A percentile compares a stretch with the other conserved stretches of the same genome.
These are phyloP conservation scores for Oxyscelio sp. DNA, from an alignment of 2,888 invertebrate genomes.

Conservation along the genomic window DNA sequence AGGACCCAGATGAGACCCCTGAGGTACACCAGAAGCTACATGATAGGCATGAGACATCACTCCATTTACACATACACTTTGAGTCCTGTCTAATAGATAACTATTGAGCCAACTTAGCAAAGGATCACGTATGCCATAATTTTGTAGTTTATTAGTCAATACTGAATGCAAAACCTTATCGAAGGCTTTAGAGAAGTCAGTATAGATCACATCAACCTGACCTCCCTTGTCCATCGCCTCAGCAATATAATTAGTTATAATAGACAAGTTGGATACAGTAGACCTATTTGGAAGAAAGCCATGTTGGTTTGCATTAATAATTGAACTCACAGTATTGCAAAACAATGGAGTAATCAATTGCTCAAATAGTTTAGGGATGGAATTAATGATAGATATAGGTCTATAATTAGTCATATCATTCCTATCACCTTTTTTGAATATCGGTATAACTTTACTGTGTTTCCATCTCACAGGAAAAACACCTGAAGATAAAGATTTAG, in stretches of 20 bases:
- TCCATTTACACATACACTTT: conserved; percentile 16
- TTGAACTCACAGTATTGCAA: too few relatives aligned
- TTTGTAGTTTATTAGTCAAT: too few relatives aligned
- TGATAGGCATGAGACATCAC: background rate
- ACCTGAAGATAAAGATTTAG: conserved; percentile 40
- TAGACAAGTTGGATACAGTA: conserved; percentile 19
- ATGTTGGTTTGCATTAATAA: conserved; percentile 18
- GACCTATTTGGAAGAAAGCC: conserved; percentile 33
- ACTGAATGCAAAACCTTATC: conserved; percentile 70
- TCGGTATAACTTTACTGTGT: conserved; percentile 45
- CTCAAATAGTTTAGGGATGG: conserved; percentile 69
- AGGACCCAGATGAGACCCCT: too few relatives aligned
- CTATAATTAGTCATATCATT: too few relatives aligned
- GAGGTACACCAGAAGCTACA: too few relatives aligned
- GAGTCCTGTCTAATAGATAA: conserved; percentile 36
- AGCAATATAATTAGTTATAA: conserved; percentile 56
- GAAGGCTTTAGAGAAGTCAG: conserved; percentile 78
- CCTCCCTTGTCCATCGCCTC: conserved; percentile 53
- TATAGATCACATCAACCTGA: conserved; percentile 72
- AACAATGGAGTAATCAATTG: conserved; percentile 14
- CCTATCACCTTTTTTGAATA: too few relatives aligned
- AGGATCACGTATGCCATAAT: conserved; percentile 34
- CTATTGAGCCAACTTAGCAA: conserved; percentile 63
- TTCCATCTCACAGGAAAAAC: conserved; percentile 38
- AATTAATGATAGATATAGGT: too few relatives aligned